Percentiles rank a stretch among this genome's conserved stretches.
These are phyloP conservation scores for Mythimna lalbum DNA, from an alignment of 2,888 invertebrate species.

Conservation along the genomic window DNA sequence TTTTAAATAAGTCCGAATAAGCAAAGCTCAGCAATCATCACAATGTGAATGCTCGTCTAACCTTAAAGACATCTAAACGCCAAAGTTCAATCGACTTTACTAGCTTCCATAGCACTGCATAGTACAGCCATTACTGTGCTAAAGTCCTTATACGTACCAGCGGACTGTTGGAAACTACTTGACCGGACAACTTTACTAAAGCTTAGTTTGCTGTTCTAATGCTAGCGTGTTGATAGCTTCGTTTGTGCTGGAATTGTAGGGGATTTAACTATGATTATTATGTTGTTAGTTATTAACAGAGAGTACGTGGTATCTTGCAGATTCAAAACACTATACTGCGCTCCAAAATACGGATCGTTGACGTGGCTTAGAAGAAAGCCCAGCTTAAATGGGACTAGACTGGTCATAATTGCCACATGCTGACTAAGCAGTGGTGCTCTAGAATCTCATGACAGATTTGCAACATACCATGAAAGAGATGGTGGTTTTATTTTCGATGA, in stretches of 20 bases:
- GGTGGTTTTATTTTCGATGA: background rate
- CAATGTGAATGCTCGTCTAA: background rate
- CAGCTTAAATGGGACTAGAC: too few species aligned
- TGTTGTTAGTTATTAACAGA: background rate
- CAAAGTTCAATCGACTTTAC: conserved; percentile 3
- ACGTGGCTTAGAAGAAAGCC: too few species aligned
- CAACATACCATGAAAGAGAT: too few species aligned
- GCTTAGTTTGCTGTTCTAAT: conserved; percentile 35
- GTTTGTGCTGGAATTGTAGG: conserved; percentile 2
- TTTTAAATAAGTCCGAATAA: background rate
- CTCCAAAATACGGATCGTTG: too few species aligned
- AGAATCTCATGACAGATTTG: too few species aligned
- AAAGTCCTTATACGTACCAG: conserved; percentile 12
- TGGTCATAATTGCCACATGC: too few species aligned
- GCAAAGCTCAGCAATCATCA: background rate
- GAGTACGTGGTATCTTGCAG: background rate
- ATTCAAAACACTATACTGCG: too few species aligned
- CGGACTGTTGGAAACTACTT: conserved; percentile 60
- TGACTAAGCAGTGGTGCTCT: too few species aligned
- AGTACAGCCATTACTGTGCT: background rate
- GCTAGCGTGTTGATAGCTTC: conserved; percentile 32
- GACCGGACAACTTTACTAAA: conserved; percentile 41
- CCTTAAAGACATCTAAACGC: conserved; percentile 1
- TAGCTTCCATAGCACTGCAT: conserved; percentile 11
- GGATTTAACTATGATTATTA: background rate